Conservation (phyloP, 2,888 invertebrate species). For the Cabera pusaria region DNA sequence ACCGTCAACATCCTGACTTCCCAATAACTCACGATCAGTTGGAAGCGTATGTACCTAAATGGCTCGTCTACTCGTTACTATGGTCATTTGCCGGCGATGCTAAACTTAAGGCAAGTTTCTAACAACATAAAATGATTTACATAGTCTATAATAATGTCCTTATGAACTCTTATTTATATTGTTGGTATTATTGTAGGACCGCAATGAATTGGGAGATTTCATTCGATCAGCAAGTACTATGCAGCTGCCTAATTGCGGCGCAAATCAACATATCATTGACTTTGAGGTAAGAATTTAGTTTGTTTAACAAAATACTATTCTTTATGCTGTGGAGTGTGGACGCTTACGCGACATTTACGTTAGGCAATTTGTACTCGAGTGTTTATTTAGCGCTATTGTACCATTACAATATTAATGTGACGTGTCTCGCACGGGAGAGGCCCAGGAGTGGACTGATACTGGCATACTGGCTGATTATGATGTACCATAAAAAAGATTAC, state of each 20-base stretch:
- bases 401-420: too few species aligned
- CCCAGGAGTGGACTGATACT: too few species aligned
- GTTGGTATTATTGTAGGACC: slow-evolving; percentile 51
- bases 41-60: slow-evolving; percentile 96
- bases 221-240: slow-evolving; percentile 97
- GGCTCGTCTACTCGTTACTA: slow-evolving; percentile 95
- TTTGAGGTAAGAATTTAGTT: slow-evolving; percentile 89
- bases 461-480: too few species aligned
- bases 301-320: not conserved
- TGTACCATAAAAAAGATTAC: too few species aligned
- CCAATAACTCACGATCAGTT: slow-evolving; percentile 95
- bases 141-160: not conserved
- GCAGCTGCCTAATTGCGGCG: slow-evolving; percentile 92
- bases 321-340: too few species aligned
- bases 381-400: too few species aligned
- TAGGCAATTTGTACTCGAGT: not conserved
- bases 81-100: slow-evolving; percentile 99
- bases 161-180: not conserved
- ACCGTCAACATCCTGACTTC: slow-evolving; percentile 96
- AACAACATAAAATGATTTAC: not conserved
- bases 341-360: too few species aligned
- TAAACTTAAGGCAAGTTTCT: slow-evolving; percentile 89
- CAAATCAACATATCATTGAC: slow-evolving; percentile 94
- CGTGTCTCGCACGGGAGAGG: too few species aligned
- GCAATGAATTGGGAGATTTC: slow-evolving; percentile 98